Evolutionary conservation across 2,113 vertebrate genomes (phyloP), one percentile per base, ranked within the genome.

Genomic region (Varanus komodoensis): DNA sequence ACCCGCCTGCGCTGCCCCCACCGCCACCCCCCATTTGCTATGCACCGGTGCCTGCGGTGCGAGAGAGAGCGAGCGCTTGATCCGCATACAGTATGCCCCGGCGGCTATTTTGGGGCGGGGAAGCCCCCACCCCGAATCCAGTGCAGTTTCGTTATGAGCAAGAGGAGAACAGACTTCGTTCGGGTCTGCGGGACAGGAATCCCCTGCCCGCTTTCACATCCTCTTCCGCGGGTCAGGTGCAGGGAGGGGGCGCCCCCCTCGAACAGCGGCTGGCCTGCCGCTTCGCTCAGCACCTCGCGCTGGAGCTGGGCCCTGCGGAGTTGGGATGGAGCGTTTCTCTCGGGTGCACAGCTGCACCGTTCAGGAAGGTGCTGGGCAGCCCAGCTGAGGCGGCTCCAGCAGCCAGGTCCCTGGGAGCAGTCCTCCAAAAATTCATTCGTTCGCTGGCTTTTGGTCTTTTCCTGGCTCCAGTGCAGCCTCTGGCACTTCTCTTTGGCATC

Each of bases 91-190:
- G 6, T 15, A 1, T 32, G 48, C 48, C 67, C 15, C 11, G 54
- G 3, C 29, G 52, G 75, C 64, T 90, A 74, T 81, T 86, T 75
- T 86, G 6, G 77, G 54, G 6, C 57, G 69, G 87, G 87, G 69
- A 73, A 11, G 6, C 87, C 87, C 80, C 2, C 1, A 57, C 68
- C 75, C 3, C 0, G 0, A 1, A 1, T 0, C 3, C 85, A 29
- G 54, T 81, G 4, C 0, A 0, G 9, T 94, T 94, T 94, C 92
- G 84, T 1, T 95, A 64, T 95, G 95, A 95, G 57, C 94, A 92
- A 95, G 86, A 92, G 86, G 84, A 0, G 0, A 19, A 7, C 19
- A 0, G 25, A 14, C 32, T 69, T 17, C 0, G 48, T 14, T n/a
- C 87, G 9, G 74, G 89, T 0, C 0, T 50, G 90, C 88, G 84